Percentiles rank a stretch among this genome's conserved stretches.
These are phyloP conservation scores for Pachycephus smyrnensis DNA, from an alignment of 2,888 invertebrate genomes.

Conservation along the genomic window DNA sequence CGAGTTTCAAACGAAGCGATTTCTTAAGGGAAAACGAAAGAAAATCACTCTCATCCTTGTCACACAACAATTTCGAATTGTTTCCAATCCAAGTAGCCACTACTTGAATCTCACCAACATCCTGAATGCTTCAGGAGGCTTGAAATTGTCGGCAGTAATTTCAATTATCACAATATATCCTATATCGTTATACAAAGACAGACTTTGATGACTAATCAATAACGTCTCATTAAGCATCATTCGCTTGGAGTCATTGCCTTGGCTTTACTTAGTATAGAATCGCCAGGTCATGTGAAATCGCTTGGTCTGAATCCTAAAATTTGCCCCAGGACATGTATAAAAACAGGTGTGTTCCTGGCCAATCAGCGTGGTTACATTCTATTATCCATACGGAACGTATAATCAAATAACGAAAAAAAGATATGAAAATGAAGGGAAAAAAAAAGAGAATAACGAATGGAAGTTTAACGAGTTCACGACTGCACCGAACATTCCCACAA, in stretches of 20 bases:
- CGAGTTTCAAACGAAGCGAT: conserved; percentile 44
- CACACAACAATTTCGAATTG: not conserved
- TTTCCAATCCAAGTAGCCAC: not conserved
- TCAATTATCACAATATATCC: not conserved
- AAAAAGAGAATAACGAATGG: conserved; percentile 26
- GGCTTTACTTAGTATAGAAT: not conserved
- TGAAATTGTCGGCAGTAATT: not conserved
- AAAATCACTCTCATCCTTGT: not conserved
- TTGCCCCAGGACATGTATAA: conserved; percentile 42
- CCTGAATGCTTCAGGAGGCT: not conserved
- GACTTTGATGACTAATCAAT: not conserved
- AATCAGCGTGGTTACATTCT: conserved; percentile 64
- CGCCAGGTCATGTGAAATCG: conserved; percentile 32
- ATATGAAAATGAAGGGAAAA: not conserved
- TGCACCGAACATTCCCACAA: conserved; percentile 59
- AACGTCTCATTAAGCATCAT: not conserved
- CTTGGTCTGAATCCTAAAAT: conserved; percentile 45
- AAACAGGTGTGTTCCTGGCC: conserved; percentile 61
- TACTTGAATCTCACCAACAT: not conserved
- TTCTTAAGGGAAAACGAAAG: conserved; percentile 21
- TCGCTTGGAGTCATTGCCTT: not conserved
- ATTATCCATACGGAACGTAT: conserved; percentile 41
- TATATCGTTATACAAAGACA: not conserved
- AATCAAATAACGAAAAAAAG: not conserved
- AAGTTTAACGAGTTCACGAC: conserved; percentile 41